Evolutionary conservation across 2,113 vertebrate species (phyloP), one percentile per base, ranked within the genome.

Genomic region (Sinocyclocheilus anophthalmus): DNA sequence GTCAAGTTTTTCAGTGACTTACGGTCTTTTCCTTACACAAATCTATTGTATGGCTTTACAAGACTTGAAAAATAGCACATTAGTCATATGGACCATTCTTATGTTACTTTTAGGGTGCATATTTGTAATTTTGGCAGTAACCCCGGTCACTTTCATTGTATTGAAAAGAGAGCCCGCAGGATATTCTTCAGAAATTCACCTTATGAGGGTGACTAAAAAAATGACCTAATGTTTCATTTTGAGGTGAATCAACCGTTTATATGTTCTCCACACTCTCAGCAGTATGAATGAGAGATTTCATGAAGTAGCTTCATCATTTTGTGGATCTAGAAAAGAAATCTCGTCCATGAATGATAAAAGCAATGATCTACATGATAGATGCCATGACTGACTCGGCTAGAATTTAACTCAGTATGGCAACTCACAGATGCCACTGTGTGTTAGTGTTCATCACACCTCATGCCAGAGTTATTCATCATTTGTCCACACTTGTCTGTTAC

Each of bases 401-500:
- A 63, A 30, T 59, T 73, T 4, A 45, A 33, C 72, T 86, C 33
- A 33, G 45, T n/a, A 42, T 0, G 18, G 63, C 20, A 50, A 45
- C 59, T 83, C 85, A 76, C 26, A 83, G 57, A 76, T 83, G 79
- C 26, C 53, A 80, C 37, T 57, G 37, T 57, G 39, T 59, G n/a
- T 83, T 45, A 76, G 61, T 37, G 50, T 83, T 81, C 26, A 70
- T 87, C 80, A 59, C 33, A 77, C 80, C 5, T 82, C 33, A 45
- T 65, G 53, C 9, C 14, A 5, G 3, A 61, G 18, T 16, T 24
- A 86, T 81, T 81, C 39, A 86, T 86, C 39, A 73, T 75, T 65
- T 63, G 53, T 77, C 67, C 72, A 87, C 59, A 83, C 61, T 78
- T 83, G 22, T 53, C 80, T 30, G 30, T 33, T 33, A 33, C 30